Base-by-base conservation (phyloP, 1,140 invertebrate species). In the Drosophila kohkoa region DNA sequence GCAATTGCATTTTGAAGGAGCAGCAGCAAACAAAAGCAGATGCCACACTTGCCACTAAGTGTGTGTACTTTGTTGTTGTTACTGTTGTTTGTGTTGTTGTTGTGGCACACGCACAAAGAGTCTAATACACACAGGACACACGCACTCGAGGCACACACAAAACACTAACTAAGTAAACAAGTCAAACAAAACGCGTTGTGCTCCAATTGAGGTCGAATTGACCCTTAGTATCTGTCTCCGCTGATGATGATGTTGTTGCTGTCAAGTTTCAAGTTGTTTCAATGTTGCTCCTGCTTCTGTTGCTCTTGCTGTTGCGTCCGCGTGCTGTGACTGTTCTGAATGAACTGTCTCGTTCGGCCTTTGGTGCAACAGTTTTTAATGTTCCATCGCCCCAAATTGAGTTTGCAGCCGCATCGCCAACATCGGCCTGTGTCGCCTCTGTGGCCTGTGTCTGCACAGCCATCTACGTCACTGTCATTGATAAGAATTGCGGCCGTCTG, bases 331-430 rank as follows among this genome's bases (percentile, higher is more conserved):
- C 70, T 81, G 90, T 88, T 86, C 90, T 92, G 82, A 92, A 92
- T 92, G 87, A 92, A 92, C 90, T 92, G 90, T 70, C 85, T 74
- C 69, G 66, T 65, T 52, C 70, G 51, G 55, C 73, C 51, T 69
- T 67, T 60, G 72, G 83, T 82, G 90, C 90, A 92, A 92, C 90
- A 92, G 87, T 92, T 92, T 91, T 88, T 89, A 89, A 90, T 75
- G 75, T 83, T 71, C 72, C n/a, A 41, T 85, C 81, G 73, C 78
- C 86, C 78, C 85, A 79, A 88, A 80, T 82, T 62, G 72, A 43
- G 15, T 80, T 79, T 87, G 80, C 83, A 87, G 82, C 59, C 30
- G 52, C 43, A 43, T 16, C 45, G 54, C 32, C 45, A 57, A 30
- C 65, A 10, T 38, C 35, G 10, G 35, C 35, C 35, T 38, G 35